Percentiles rank a stretch among this genome's conserved stretches.
Conservation (phyloP, 2,797 vertebrate genomes). For the Chelidonichthys spinosus region DNA sequence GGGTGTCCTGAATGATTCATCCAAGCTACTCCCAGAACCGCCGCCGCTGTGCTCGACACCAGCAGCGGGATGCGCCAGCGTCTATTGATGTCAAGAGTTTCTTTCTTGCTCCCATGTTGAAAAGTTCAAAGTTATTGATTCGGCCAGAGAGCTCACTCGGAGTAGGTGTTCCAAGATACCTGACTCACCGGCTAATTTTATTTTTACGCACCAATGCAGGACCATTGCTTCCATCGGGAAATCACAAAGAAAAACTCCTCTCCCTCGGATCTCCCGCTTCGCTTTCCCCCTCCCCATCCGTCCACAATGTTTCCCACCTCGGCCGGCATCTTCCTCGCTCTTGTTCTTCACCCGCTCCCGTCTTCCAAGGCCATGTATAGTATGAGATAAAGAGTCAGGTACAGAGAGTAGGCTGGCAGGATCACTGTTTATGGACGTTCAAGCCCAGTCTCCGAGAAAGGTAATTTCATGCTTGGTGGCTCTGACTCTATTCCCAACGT, state of each 20-base stretch:
- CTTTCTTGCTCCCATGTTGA: constrained; percentile 54
- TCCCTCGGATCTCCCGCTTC: constrained; percentile 28
- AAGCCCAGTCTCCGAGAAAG: constrained; percentile 78
- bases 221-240: constrained; percentile 41
- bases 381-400: constrained; percentile 69
- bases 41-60: constrained; percentile 51
- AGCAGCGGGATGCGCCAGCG: constrained; percentile 58
- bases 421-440: constrained; percentile 83
- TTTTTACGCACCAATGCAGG: constrained; percentile 55
- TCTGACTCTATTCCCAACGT: constrained; percentile 72
- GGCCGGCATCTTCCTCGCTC: constrained; percentile 47
- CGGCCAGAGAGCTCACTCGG: constrained; percentile 47
- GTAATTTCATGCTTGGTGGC: constrained; percentile 86
- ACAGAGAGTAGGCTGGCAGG: constrained; percentile 68
- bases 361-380: constrained; percentile 59
- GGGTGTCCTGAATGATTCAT: constrained; percentile 80
- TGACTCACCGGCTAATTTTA: constrained; percentile 62
- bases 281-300: constrained; percentile 24
- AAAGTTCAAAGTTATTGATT: constrained; percentile 77
- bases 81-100: constrained; percentile 70
- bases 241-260: constrained; percentile 45
- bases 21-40: constrained; percentile 55
- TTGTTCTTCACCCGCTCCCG: constrained; percentile 23
- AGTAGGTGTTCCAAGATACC: constrained; percentile 71
- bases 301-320: constrained; percentile 50